Conservation (phyloP, 1,140 invertebrate species). For the Euwallacea fornicatus region DNA sequence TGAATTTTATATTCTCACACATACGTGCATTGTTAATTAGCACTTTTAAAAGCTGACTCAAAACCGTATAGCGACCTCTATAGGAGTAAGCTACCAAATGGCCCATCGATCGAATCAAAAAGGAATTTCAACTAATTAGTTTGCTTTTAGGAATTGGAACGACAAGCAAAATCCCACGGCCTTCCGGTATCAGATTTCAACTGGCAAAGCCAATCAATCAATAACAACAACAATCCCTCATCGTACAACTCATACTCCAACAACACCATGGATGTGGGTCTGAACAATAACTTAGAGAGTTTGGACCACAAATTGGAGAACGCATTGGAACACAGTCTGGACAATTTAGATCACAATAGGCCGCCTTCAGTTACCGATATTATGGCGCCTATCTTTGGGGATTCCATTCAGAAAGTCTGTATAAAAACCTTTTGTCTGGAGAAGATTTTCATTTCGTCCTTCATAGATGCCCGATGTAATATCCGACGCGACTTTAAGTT, state of each 20-base stretch:
- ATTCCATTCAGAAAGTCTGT: slow-evolving; percentile 52
- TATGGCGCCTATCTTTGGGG: slow-evolving; percentile 49
- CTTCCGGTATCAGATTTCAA: slow-evolving; percentile 63
- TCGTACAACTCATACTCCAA: slow-evolving; percentile 49
- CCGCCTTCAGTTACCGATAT: slow-evolving; percentile 45
- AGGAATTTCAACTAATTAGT: neutral
- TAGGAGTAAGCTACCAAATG: neutral
- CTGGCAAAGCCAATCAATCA: slow-evolving; percentile 53
- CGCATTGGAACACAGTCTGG: slow-evolving; percentile 30
- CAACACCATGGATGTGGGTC: slow-evolving; percentile 24
- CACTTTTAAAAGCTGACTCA: neutral
- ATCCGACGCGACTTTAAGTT: slow-evolving; percentile 61
- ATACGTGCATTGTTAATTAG: slow-evolving; percentile 7
- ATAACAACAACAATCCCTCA: slow-evolving; percentile 28
- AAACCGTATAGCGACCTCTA: neutral
- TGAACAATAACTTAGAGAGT: slow-evolving; percentile 41
- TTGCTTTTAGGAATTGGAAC: slow-evolving; percentile 66
- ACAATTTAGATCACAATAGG: slow-evolving; percentile 55
- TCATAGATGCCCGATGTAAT: slow-evolving; percentile 61
- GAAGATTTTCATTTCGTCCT: neutral
- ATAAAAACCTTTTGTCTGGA: neutral
- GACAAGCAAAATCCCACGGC: slow-evolving; percentile 70
- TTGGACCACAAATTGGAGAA: slow-evolving; percentile 41
- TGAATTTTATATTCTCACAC: slow-evolving; percentile 2
- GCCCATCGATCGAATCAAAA: neutral